Evolutionary conservation across 2,113 vertebrate genomes (phyloP).

Genomic region (Epinephelus fuscoguttatus): DNA sequence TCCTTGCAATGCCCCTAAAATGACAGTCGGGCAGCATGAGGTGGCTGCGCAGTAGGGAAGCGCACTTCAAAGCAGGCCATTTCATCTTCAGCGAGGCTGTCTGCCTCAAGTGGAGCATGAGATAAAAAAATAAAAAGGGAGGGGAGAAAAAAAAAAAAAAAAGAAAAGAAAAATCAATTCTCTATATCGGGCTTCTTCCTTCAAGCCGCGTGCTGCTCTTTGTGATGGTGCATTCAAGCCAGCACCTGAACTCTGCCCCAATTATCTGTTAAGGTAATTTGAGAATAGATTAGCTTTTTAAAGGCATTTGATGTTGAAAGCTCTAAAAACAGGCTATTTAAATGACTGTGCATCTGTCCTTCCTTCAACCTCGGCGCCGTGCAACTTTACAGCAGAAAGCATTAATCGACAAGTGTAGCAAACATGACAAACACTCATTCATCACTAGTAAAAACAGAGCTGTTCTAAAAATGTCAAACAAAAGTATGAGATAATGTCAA

Average conservation of each 20-base stretch:
- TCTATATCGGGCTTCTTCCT: conserved; percentile 55
- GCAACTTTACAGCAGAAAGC: neutral
- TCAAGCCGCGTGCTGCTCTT: conserved; percentile 37
- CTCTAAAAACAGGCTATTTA: neutral
- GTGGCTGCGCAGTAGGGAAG: conserved; percentile 44
- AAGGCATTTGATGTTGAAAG: neutral
- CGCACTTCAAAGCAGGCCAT: conserved; percentile 69
- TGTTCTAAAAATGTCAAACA: neutral
- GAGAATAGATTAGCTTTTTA: neutral
- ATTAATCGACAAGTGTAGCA: neutral
- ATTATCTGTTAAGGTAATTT: conserved; percentile 33
- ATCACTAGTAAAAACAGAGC: neutral
- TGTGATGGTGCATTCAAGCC: conserved; percentile 44
- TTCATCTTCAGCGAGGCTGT: conserved; percentile 63
- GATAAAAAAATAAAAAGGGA: conserved; percentile 30
- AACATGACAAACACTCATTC: neutral
- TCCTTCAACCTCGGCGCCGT: neutral
- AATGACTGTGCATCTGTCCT: neutral
- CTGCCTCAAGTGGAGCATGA: conserved; percentile 67
- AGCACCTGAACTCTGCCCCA: conserved; percentile 48
- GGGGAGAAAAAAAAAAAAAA: neutral
- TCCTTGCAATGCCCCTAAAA: conserved; percentile 56
- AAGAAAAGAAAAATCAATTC: conserved; percentile 61
- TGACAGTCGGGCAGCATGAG: conserved; percentile 50
- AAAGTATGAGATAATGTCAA: neutral